phyloP scores from a whole-genome alignment of 2,888 invertebrate genomes.

The Girardia tigrina region DNA sequence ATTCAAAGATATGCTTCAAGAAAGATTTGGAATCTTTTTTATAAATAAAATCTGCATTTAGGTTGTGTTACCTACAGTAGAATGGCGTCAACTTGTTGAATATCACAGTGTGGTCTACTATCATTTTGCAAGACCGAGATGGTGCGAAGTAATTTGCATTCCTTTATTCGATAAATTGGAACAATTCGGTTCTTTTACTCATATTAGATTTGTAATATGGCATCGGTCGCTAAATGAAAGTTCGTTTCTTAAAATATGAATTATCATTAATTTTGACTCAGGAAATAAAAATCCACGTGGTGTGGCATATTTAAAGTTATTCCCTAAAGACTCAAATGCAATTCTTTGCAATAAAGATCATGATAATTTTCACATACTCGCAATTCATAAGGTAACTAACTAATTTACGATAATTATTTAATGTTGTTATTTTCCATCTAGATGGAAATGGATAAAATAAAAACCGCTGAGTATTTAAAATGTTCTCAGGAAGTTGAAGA shows the following conservation, averaged over 20 bases:
- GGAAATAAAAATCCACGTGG: background rate
- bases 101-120: background rate
- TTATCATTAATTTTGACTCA: background rate
- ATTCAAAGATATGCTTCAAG: no score
- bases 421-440: background rate
- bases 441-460: constrained; percentile 3
- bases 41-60: no score
- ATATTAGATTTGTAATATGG: background rate
- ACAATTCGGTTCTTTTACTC: background rate
- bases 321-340: background rate
- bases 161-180: background rate
- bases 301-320: background rate
- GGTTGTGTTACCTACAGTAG: no score
- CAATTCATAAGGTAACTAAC: background rate
- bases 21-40: no score
- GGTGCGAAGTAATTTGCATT: background rate
- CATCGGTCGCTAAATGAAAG: background rate
- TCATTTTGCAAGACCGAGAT: background rate
- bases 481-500: background rate
- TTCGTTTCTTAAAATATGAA: background rate
- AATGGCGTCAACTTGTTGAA: background rate
- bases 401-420: background rate
- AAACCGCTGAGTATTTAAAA: background rate
- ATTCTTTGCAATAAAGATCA: background rate
- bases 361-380: background rate